Evolutionary conservation across 2,113 vertebrate genomes (phyloP).

Genomic region (Lethenteron camtschaticum): DNA sequence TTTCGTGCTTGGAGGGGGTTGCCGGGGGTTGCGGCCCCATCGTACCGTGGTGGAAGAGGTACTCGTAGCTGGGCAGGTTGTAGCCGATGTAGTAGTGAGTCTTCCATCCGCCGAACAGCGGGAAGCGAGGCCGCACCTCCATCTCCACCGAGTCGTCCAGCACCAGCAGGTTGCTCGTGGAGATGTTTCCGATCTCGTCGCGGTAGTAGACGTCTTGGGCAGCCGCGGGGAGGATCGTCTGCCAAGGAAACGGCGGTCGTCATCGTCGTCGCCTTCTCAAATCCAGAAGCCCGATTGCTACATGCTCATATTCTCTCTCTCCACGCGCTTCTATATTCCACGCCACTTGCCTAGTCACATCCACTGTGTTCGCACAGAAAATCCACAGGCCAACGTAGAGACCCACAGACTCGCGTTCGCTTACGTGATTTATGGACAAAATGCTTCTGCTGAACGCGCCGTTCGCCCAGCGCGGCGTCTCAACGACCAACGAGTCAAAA

Average conservation of each 20-base stretch:
- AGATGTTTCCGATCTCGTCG: conserved; percentile 95
- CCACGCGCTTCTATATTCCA: too few relatives aligned
- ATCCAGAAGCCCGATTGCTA: too few relatives aligned
- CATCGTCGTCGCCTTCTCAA: too few relatives aligned
- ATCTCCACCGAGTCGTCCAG: conserved; percentile 93
- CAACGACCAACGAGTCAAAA: too few relatives aligned
- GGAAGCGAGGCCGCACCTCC: conserved; percentile 83
- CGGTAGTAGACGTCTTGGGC: conserved; percentile 94
- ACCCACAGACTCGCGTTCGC: too few relatives aligned
- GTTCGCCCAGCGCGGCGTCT: too few relatives aligned
- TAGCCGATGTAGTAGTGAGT: conserved; percentile 92
- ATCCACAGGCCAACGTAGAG: too few relatives aligned
- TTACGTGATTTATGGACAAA: too few relatives aligned
- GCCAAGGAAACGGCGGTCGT: conserved; percentile 7
- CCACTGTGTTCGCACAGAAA: too few relatives aligned
- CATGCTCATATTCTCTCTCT: too few relatives aligned
- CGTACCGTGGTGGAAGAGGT: conserved; percentile 82
- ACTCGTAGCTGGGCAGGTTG: conserved; percentile 92
- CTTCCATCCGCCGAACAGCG: conserved; percentile 93
- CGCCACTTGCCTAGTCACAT: too few relatives aligned
- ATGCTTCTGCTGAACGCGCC: too few relatives aligned
- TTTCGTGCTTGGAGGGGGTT: background rate
- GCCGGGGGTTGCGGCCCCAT: background rate
- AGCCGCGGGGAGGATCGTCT: conserved; percentile 96
- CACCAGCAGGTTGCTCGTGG: conserved; percentile 79